Base-by-base conservation (phyloP, 2,888 invertebrate species). In the Crioceris asparagi region DNA sequence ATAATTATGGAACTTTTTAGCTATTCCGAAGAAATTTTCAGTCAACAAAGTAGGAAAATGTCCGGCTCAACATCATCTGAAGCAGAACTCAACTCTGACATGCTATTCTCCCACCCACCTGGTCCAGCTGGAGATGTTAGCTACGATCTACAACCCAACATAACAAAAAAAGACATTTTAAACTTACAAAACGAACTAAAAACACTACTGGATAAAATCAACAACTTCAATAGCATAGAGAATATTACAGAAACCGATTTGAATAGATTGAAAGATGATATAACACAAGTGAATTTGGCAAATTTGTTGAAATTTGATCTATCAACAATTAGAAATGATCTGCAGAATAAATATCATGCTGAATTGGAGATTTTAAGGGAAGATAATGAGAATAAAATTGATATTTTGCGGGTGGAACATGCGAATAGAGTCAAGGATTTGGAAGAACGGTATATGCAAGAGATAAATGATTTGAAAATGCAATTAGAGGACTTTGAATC, bases 1-100 rank as follows among this genome's bases (percentile, higher is more conserved):
- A n/a, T n/a, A n/a, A n/a, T n/a, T n/a, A n/a, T n/a, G n/a, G n/a
- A n/a, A n/a, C n/a, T 27, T 59, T 59, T 36, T 41, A 74, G 72
- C 53, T 75, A 75, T 57, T 77, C 78, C 0, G 79, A 79, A 50
- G 79, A 79, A 51, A 65, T 79, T 6, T 75, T 76, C 50, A 79
- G 75, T 44, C 77, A 77, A 49, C 76, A 77, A 32, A 77, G 77
- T 14, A 70, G 74, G 41, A 74, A 74, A 50, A 61, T 73, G 55
- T 72, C 72, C 2, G 58, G 47, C 12, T 61, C 62, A n/a, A 62
- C 61, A 40, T 55, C 53, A 39, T 64, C 62, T 5, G 65, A 65
- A n/a, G 53, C 51, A 16, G 70, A 71, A 38, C 43, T 70, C 4
- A 60, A 63, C 2, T 65, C 66, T 2, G 69, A 69, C 45, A 48